Base-by-base conservation (phyloP, 2,113 vertebrate genomes). In the Salvelinus fontinalis region DNA sequence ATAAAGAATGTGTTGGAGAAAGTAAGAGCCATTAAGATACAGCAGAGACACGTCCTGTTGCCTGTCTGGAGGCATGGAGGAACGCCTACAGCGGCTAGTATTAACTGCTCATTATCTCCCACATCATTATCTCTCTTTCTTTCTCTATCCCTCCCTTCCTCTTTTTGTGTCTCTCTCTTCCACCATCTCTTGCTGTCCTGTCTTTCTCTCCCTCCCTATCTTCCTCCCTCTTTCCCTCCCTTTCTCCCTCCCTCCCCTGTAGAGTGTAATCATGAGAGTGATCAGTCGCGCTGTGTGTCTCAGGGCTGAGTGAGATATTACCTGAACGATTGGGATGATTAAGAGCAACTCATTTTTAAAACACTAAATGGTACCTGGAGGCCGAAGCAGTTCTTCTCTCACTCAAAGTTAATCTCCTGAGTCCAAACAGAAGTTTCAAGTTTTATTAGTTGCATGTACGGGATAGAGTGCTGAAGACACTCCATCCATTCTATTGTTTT, bases 221-320 rank as follows among this genome's bases (percentile, higher is more conserved):
- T 44, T 2, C 8, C 39, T 44, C 39, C 8, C 12, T 31, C 27
- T 39, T 2, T 44, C 39, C 39, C 39, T 44, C 8, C 39, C 39
- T 44, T 44, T 44, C 39, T 44, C 39, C 39, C 39, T 11, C 39
- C 39, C 39, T 83, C 82, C 82, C 64, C 79, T 84, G 89, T 11
- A 44, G 39, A 72, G 74, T 80, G 77, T 79, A 87, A 91, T 90
- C 86, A 88, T 85, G 82, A 5, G 74, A 68, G 79, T 83, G 82
- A 89, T 90, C 89, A 90, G 90, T 92, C 89, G 86, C 2, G 39
- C 29, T 1, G 22, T 0, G 70, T 74, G 83, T 87, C 87, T 18
- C 62, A 2, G 34, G 76, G 85, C 57, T 2, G 60, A 74, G 67
- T 68, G 48, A 82, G 77, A 76, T 82, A 85, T 83, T 84, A 89